Percentiles rank a stretch among this genome's conserved stretches.
Evolutionary conservation across 2,797 vertebrate genomes (phyloP).

Genomic region (Chelon auratus): DNA sequence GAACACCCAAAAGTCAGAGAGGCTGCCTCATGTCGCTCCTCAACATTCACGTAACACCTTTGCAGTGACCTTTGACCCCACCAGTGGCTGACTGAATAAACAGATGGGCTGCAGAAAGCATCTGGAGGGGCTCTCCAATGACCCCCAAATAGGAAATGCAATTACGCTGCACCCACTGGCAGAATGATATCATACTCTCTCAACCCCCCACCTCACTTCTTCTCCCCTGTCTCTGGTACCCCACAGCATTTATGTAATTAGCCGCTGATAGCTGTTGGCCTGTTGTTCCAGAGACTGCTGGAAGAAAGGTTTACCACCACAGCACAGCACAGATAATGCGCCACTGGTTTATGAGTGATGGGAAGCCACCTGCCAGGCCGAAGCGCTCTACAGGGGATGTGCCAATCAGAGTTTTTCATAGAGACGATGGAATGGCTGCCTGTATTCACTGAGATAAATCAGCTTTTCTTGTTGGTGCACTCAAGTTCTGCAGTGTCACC

Average conservation of each 20-base stretch:
- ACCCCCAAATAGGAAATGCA: slow-evolving; percentile 65
- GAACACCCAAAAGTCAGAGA: slow-evolving; percentile 34
- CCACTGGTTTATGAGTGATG: slow-evolving; percentile 51
- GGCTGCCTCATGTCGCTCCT: slow-evolving; percentile 36
- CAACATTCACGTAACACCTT: slow-evolving; percentile 41
- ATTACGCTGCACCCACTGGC: slow-evolving; percentile 63
- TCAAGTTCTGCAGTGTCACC: slow-evolving; percentile 10
- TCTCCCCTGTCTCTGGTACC: slow-evolving; percentile 24
- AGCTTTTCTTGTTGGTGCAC: slow-evolving; percentile 5
- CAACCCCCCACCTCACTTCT: neutral
- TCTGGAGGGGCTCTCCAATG: slow-evolving; percentile 73
- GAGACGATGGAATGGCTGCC: slow-evolving; percentile 18
- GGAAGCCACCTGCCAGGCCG: slow-evolving; percentile 56
- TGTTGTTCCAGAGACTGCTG: slow-evolving; percentile 33
- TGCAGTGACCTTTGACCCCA: slow-evolving; percentile 51
- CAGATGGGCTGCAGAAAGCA: slow-evolving; percentile 61
- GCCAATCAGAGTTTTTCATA: slow-evolving; percentile 51
- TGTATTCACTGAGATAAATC: slow-evolving; percentile 26
- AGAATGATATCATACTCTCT: slow-evolving; percentile 66
- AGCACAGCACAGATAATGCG: neutral
- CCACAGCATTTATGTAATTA: slow-evolving; percentile 56
- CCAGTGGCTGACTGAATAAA: slow-evolving; percentile 57
- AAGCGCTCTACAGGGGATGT: slow-evolving; percentile 33
- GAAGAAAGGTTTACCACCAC: slow-evolving; percentile 21
- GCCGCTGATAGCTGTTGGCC: slow-evolving; percentile 36